Base-by-base conservation (phyloP, 1,140 invertebrate species). In the Philopotamus ludificatus region DNA sequence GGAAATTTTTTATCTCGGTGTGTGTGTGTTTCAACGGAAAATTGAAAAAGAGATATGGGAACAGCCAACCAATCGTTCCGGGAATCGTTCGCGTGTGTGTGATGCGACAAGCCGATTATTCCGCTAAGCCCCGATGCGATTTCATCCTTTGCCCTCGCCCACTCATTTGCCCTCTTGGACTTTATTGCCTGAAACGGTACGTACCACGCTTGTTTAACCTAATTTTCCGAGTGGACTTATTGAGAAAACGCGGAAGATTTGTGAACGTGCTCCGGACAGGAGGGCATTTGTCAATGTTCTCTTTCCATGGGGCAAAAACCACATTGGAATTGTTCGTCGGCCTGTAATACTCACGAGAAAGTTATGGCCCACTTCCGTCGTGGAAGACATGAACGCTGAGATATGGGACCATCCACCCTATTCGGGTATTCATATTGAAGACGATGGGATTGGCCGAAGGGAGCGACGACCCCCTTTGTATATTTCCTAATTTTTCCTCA, bases 81-180 rank as follows among this genome's bases (percentile, higher is more conserved):
- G 34, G 39, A 49, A 42, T 41, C 57, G 57, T 47, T 60, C 57
- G 57, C 42, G 57, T 47, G 57, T 60, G 22, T 25, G 28, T 60
- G 47, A 60, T 23, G 57, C 57, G 57, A 60, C 57, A 47, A 60
- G 42, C 23, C 42, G 57, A 60, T 60, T 60, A 60, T 60, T 60
- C 57, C 57, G 57, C 47, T 60, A 60, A 60, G 44, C 42, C 22
- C 26, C 4, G 44, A 15, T 10, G 28, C 42, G 57, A 60, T 60
- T 60, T 60, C 47, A 22, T 23, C 12, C 42, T 7, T 23, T n/a
- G 7, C 12, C 15, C 21, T 12, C 18, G 12, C 47, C 16, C 4
- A 45, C 9, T 4, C 16, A 53, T 8, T 1, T 25, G 18, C 1
- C n/a, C 50, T 23, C n/a, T 25, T 23, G 21, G 3, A 18, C 10